A percentile compares a stretch with the other conserved stretches of the same genome.
Evolutionary conservation across 2,113 vertebrate species (phyloP).

Genomic region (Psophia crepitans): DNA sequence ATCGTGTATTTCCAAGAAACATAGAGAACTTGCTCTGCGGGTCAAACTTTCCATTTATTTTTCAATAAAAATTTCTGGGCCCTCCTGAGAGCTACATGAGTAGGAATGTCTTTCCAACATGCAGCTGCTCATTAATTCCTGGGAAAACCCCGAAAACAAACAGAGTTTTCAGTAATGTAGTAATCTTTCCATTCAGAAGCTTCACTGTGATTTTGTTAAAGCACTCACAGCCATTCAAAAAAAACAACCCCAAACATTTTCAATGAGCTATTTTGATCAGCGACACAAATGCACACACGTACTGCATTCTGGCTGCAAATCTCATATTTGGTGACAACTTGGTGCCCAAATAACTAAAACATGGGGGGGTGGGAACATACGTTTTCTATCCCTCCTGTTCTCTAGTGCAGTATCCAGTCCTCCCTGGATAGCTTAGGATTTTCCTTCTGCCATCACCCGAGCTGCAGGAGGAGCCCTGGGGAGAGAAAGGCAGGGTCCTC

Average conservation of each 20-base stretch:
- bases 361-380: rapidly evolving
- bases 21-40: neutral
- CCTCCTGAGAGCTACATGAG: neutral
- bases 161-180: neutral
- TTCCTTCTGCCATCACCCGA: neutral
- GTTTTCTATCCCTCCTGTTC: neutral
- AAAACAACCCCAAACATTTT: neutral
- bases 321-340: neutral
- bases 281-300: neutral
- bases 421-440: neutral
- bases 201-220: neutral
- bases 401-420: neutral
- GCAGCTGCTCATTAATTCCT: slow-evolving; percentile 11
- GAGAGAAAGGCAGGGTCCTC: neutral
- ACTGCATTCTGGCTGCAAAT: neutral
- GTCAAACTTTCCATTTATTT: slow-evolving; percentile 29
- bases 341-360: neutral
- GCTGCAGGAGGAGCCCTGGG: neutral
- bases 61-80: neutral
- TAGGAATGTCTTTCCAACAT: neutral
- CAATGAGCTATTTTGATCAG: neutral
- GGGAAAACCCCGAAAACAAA: neutral
- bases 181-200: neutral
- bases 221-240: neutral
- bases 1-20: slow-evolving; percentile 22